Conservation (phyloP, 2,113 vertebrate species). For the Archilochus colubris region DNA sequence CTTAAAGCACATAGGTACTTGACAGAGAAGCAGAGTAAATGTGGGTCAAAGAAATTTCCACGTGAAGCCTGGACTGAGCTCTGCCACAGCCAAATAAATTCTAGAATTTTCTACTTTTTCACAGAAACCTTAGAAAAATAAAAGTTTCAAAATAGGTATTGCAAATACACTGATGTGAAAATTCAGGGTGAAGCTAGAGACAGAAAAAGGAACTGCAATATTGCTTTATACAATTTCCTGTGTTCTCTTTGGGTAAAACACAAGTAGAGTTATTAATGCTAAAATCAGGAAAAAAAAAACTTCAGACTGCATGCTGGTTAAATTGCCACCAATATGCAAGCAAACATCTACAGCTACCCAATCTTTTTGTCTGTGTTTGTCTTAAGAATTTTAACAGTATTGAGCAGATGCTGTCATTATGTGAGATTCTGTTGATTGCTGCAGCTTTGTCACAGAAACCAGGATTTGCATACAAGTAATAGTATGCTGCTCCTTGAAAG, state of each 20-base stretch:
- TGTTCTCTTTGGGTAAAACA: background rate
- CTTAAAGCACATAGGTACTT: background rate
- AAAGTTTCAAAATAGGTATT: background rate
- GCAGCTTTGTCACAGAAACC: background rate
- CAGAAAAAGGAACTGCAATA: background rate
- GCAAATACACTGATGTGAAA: background rate
- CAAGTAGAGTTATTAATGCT: background rate
- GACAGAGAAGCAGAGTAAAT: background rate
- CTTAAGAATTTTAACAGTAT: background rate
- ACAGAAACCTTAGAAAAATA: background rate
- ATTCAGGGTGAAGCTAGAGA: background rate
- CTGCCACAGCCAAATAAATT: background rate
- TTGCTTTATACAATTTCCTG: background rate
- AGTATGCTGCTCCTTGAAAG: background rate
- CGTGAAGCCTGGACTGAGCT: background rate
- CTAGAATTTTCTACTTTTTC: background rate
- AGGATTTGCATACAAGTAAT: conserved; percentile 8
- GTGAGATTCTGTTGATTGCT: background rate
- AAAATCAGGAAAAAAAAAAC: background rate
- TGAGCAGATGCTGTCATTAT: background rate
- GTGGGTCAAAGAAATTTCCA: background rate
- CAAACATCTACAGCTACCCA: background rate
- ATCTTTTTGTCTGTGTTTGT: background rate
- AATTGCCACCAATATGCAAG: background rate
- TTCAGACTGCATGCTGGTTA: background rate